These are phyloP conservation scores for Psettodes erumei DNA, from an alignment of 2,113 vertebrate genomes.

Conservation along the genomic window DNA sequence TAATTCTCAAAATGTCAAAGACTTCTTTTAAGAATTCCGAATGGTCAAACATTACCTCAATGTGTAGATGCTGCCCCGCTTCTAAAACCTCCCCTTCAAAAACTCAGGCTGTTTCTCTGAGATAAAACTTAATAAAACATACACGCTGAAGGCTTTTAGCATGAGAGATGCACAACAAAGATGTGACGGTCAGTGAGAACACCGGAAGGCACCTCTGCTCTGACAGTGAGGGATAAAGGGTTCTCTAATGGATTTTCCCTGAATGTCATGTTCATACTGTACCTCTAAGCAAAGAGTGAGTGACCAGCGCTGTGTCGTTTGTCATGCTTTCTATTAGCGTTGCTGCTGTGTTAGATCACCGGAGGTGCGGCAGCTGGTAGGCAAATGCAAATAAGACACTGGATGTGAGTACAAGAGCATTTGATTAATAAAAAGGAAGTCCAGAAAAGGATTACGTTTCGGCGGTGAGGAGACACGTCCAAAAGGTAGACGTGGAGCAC, in stretches of 20 bases:
- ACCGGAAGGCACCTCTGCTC: neutral
- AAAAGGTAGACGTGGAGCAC: neutral
- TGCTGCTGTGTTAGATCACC: constrained; percentile 2
- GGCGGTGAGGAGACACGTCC: neutral
- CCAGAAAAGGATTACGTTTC: constrained; percentile 18
- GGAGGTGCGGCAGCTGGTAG: neutral
- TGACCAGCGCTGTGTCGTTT: constrained; percentile 25
- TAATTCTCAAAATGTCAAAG: too few relatives aligned
- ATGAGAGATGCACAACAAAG: neutral
- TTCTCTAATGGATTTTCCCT: constrained; percentile 19
- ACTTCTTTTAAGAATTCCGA: neutral
- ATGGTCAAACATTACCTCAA: neutral
- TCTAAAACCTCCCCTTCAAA: too few relatives aligned
- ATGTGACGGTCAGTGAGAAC: constrained; percentile 14
- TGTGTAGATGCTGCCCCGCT: neutral
- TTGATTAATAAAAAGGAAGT: constrained; percentile 23
- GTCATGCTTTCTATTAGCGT: constrained; percentile 15
- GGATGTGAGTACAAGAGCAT: neutral
- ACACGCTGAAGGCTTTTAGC: neutral
- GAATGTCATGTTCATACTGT: constrained; percentile 21
- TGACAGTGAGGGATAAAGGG: constrained; percentile 20
- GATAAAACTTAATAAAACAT: neutral
- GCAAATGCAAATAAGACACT: constrained; percentile 34
- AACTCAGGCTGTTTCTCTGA: neutral
- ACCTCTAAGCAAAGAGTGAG: constrained; percentile 17